Conservation (phyloP, 2,113 vertebrate species). For the Zapornia atra region DNA sequence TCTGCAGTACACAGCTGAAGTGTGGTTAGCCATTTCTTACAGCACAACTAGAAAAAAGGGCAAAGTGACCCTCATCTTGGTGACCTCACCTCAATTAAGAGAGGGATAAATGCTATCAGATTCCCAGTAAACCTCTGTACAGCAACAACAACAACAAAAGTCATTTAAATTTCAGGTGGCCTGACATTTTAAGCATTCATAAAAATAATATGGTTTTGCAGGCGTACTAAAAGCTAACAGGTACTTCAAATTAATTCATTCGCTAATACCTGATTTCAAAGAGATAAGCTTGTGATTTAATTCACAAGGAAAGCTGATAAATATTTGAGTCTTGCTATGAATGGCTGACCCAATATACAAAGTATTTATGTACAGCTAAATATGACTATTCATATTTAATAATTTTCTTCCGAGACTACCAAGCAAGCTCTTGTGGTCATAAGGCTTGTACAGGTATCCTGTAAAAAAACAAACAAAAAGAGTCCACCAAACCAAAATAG, state of each 20-base stretch:
- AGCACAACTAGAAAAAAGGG: not conserved
- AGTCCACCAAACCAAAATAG: too few species aligned
- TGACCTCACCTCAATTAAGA: not conserved
- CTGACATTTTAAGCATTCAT: not conserved
- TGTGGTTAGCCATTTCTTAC: not conserved
- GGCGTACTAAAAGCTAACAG: not conserved
- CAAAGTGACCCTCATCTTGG: not conserved
- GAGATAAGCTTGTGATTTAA: not conserved
- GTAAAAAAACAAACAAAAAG: not conserved
- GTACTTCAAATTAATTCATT: not conserved
- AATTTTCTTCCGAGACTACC: not conserved
- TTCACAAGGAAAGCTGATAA: not conserved
- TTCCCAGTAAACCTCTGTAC: not conserved
- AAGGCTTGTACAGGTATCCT: not conserved
- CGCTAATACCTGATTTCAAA: not conserved
- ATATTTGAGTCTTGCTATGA: not conserved
- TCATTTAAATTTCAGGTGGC: not conserved
- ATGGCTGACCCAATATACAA: not conserved
- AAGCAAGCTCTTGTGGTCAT: not conserved
- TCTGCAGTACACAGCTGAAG: not conserved
- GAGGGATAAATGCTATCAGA: not conserved
- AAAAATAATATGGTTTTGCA: not conserved
- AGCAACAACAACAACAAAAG: rapidly evolving
- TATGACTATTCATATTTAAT: not conserved
- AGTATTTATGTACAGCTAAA: not conserved